Evolutionary conservation across 2,113 vertebrate genomes (phyloP), one percentile per base, ranked within the genome.

Genomic region (Mystacornis crossleyi): DNA sequence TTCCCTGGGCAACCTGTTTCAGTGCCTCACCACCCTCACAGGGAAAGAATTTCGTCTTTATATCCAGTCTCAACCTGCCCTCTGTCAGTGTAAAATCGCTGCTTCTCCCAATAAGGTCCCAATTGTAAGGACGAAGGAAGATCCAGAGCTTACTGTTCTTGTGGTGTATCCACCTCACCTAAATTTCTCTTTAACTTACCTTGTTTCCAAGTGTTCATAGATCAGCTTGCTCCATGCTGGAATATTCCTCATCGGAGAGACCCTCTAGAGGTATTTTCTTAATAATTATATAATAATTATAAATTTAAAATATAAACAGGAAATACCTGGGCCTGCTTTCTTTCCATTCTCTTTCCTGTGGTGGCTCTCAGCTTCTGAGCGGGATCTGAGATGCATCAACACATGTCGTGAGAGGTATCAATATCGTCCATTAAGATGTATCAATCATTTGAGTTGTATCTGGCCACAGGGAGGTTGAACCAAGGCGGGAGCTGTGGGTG

Each of bases 191-290:
- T 36, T 4, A 28, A n/a, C 9, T 31, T 43, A 10, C 25, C 31
- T 3, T 3, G 0, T 66, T 62, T 43, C 9, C 33, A 19, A 18
- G 38, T 19, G 36, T 66, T 72, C 66, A 18, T 2, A 1, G 18
- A 23, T 62, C 36, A 14, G 13, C 15, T 73, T 81, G 34, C 48
- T 36, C 36, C 0, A 0, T n/a, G 25, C 6, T 40, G 38, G 19
- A 40, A 26, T 61, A 58, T n/a, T 62, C 15, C 40, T 65, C 10
- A 7, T 13, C 2, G 2, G 10, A 48, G 38, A 79, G 7, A 71
- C 6, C 8, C 47, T 61, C 28, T 42, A 20, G 14, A 48, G 14
- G 6, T 25, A 36, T 11, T 47, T 45, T 38, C 48, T 31, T 26
- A 67, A 47, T 53, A 61, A 47, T 53, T 26, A 21, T 15, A 16